Evolutionary conservation across 2,888 invertebrate genomes (phyloP).

Genomic region (Orthosia gracilis): DNA sequence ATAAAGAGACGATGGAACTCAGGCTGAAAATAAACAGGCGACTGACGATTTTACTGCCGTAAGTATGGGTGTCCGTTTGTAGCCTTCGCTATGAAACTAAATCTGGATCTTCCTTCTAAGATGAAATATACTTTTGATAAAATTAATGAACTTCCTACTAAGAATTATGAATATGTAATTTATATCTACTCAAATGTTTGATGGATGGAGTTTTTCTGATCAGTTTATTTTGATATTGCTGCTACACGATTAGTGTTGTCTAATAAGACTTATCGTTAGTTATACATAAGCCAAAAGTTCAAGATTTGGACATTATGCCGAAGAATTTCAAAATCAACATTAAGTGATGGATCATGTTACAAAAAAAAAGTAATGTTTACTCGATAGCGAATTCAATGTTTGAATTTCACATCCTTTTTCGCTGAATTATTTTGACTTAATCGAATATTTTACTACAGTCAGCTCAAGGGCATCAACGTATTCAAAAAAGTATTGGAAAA

Average conservation of each 20-base stretch:
- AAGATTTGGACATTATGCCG: neutral
- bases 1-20: conserved; percentile 2
- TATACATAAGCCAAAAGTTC: neutral
- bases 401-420: neutral
- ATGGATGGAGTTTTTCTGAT: neutral
- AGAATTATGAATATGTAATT: neutral
- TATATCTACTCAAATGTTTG: too few relatives aligned
- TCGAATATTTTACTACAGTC: neutral
- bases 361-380: too few relatives aligned
- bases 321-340: too few relatives aligned
- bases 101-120: neutral
- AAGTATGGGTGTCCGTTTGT: neutral
- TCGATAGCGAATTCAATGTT: neutral
- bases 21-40: conserved; percentile 21
- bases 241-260: neutral
- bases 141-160: too few relatives aligned
- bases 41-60: conserved; percentile 19
- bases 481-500: neutral
- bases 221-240: neutral
- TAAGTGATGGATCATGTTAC: too few relatives aligned
- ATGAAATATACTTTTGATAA: neutral
- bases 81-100: conserved; percentile 3
- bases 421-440: neutral
- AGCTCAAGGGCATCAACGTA: neutral
- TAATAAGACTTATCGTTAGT: neutral